Evolutionary conservation across 35 echinoderm and acorn worm genomes (phyloP), one percentile per base, ranked within the genome.

Genomic region (Anneissia japonica): DNA sequence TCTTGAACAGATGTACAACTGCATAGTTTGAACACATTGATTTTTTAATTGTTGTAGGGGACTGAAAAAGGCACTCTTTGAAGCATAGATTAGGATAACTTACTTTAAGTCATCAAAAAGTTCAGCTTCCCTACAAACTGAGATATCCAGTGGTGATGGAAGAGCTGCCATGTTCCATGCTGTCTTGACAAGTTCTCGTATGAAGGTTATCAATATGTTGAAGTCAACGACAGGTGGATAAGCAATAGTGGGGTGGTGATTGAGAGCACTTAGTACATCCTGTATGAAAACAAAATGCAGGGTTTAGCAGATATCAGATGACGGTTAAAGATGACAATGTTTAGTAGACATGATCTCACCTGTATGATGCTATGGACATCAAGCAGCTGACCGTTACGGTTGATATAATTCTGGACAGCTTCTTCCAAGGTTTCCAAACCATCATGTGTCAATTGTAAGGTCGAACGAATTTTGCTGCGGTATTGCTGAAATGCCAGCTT

Each of bases 361-460:
- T 99, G 88, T 64, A 99, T 92, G 41, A 99, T 99, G 36, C 85
- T 87, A 45, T 99, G 96, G 14, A 99, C 96, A 90, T 99, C 96
- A 74, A 99, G 75, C 30, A 99, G 85, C 35, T 93, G 92, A 23
- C 96, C 96, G 45, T 99, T 99, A 80, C 94, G 94, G 83, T 99
- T 99, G 84, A 99, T 91, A 84, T 99, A 99, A 30, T 85, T 89
- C 79, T 99, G 96, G 6, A 99, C 96, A 33, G 89, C 91, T 46
- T 99, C 92, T 0, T 90, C 90, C 26, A 99, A 81, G 17, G 92
- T 88, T 72, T 99, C 96, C 0, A 89, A 87, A 36, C 96, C 96
- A 40, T 78, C 82, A 83, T 99, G 96, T 32, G 96, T 91, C 9
- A 79, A 75, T 30, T 88, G 85, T 7, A 99, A 76, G 46, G 92